These are phyloP conservation scores for Dreissena rostriformis DNA, from an alignment of 1,140 invertebrate genomes.

Conservation along the genomic window DNA sequence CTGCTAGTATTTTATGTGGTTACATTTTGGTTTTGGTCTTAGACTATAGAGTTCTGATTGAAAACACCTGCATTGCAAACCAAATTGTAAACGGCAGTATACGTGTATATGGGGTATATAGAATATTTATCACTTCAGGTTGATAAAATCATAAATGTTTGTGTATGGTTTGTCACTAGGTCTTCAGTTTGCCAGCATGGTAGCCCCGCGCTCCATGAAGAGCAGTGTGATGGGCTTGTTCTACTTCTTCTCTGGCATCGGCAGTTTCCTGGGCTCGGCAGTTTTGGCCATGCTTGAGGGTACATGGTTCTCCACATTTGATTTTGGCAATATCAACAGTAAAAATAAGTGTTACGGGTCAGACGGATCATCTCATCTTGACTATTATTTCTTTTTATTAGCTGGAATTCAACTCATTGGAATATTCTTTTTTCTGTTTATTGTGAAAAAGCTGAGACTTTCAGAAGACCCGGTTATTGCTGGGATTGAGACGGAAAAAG, in stretches of 20 bases:
- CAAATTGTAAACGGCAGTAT: no score
- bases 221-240: conserved; percentile 83
- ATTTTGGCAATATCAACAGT: conserved; percentile 82
- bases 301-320: conserved; percentile 75
- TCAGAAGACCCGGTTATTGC: neutral
- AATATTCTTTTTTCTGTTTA: conserved; percentile 74
- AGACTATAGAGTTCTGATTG: no score
- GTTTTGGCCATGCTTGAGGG: conserved; percentile 75
- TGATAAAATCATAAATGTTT: no score
- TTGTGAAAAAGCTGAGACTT: conserved; percentile 62
- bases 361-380: conserved; percentile 78
- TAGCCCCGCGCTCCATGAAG: conserved; percentile 83
- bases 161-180: conserved; percentile 69
- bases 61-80: no score
- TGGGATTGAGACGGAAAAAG: neutral
- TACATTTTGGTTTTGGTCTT: no score
- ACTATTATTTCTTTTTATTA: conserved; percentile 83
- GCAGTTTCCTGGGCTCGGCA: conserved; percentile 82
- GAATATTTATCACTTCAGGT: no score
- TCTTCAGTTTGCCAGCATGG: conserved; percentile 83
- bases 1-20: no score
- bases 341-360: conserved; percentile 23
- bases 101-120: no score
- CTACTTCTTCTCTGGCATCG: conserved; percentile 82
- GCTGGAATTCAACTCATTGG: conserved; percentile 80